Percentiles rank a stretch among this genome's conserved stretches.
Evolutionary conservation across 2,113 vertebrate genomes (phyloP).

Genomic region (Craseonycteris thonglongyai): DNA sequence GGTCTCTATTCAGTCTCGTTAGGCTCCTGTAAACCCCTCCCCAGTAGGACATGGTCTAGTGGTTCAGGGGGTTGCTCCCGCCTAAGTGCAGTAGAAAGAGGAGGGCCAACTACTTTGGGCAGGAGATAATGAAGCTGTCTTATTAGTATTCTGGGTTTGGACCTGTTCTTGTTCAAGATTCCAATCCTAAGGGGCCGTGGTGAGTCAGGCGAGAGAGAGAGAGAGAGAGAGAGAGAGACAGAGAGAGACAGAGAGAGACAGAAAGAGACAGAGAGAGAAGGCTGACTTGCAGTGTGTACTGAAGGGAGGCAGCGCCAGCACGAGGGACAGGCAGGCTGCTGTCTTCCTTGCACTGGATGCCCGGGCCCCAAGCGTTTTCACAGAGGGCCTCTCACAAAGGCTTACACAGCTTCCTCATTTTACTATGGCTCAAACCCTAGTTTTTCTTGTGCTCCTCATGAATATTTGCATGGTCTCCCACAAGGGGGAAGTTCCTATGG

Average conservation of each 20-base stretch:
- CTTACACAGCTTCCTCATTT: background rate
- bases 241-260: too few relatives aligned
- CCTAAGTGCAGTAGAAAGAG: background rate
- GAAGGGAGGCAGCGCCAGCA: background rate
- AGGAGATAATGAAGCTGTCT: background rate
- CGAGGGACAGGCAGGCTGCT: background rate
- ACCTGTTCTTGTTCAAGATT: background rate
- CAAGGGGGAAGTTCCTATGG: background rate
- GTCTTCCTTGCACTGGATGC: background rate
- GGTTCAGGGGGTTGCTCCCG: background rate
- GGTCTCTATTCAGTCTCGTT: background rate
- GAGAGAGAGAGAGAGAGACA: background rate
- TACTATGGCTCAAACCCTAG: slow-evolving; percentile 62
- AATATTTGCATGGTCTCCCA: background rate
- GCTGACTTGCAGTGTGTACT: background rate
- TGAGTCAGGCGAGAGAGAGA: background rate
- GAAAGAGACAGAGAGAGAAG: background rate
- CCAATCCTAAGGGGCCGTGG: background rate
- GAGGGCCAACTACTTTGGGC: background rate
- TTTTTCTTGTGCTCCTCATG: slow-evolving; percentile 60
- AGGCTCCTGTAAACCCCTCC: background rate
- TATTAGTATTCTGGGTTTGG: background rate
- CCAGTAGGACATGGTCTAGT: background rate
- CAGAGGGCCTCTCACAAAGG: background rate
- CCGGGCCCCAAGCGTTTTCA: background rate